These are phyloP conservation scores for Trinorchestia longiramus DNA, from an alignment of 1,140 invertebrate species.

Conservation along the genomic window DNA sequence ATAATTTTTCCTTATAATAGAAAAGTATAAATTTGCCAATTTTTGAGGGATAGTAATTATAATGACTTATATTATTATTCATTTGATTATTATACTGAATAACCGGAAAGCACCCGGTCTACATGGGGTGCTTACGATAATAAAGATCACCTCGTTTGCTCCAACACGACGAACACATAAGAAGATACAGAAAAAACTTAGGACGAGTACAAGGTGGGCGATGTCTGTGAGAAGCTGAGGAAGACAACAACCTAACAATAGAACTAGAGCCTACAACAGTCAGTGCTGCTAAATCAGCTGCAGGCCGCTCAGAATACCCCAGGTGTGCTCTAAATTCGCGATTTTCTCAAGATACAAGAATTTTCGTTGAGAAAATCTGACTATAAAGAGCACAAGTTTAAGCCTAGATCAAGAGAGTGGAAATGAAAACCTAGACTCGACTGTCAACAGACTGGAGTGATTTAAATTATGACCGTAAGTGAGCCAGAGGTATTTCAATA, in stretches of 20 bases:
- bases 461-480: too few relatives aligned
- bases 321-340: neutral
- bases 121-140: neutral
- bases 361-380: neutral
- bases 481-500: too few relatives aligned
- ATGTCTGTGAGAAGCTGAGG: too few relatives aligned
- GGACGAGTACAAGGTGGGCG: neutral
- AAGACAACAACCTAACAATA: too few relatives aligned
- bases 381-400: neutral
- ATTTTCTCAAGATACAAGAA: neutral
- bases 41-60: neutral
- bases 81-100: neutral
- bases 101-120: neutral
- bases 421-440: neutral
- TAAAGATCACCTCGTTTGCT: neutral
- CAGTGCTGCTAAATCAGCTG: neutral
- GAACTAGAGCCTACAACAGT: neutral
- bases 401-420: neutral
- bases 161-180: neutral
- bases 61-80: neutral
- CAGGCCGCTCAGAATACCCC: neutral
- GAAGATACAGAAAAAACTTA: neutral
- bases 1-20: conserved; percentile 54
- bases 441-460: neutral
- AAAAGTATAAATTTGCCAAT: conserved; percentile 52